Conservation (phyloP, 2,113 vertebrate species). For the Ploceus nigricollis region DNA sequence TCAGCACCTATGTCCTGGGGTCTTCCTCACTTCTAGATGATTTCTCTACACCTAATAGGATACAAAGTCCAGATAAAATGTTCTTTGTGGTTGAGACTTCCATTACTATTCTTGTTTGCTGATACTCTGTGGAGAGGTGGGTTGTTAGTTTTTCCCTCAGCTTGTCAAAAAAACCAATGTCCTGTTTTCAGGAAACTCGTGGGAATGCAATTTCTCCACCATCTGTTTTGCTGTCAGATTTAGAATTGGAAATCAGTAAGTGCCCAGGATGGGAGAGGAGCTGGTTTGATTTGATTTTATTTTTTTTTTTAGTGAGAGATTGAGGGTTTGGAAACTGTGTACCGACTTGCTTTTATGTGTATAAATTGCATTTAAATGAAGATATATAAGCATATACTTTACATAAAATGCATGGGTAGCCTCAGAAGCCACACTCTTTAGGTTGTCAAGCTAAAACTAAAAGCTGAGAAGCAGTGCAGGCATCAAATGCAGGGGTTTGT, state of each 20-base stretch:
- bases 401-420: not conserved
- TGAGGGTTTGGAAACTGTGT: not conserved
- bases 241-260: not conserved
- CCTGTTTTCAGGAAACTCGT: not conserved
- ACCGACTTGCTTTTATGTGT: not conserved
- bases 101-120: not conserved
- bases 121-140: not conserved
- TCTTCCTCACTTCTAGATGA: not conserved
- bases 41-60: not conserved
- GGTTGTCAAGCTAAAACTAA: not conserved
- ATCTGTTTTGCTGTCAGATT: not conserved
- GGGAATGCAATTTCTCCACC: not conserved
- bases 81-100: not conserved
- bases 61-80: not conserved
- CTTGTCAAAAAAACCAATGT: not conserved
- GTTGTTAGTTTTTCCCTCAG: not conserved
- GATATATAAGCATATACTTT: not conserved
- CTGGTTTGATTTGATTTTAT: not conserved
- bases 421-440: not conserved
- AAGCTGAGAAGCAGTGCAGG: not conserved
- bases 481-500: not conserved
- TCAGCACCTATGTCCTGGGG: not conserved
- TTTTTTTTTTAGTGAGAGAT: not conserved
- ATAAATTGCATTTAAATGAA: not conserved
- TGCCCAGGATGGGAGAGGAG: not conserved